Evolutionary conservation across 2,888 invertebrate species (phyloP).

Genomic region (Hypselothyrea guttata): DNA sequence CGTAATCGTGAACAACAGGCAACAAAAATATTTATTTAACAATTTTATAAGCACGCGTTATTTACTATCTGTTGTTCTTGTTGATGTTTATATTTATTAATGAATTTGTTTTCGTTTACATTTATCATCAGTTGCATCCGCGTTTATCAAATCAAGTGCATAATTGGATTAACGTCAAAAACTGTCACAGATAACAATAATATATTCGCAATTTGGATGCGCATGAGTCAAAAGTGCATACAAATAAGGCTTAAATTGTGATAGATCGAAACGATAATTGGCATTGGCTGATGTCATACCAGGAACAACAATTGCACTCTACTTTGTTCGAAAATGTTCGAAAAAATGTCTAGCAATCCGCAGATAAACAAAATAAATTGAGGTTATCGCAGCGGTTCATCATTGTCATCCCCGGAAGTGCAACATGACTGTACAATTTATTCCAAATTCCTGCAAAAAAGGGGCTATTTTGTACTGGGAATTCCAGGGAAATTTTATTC

Average conservation of each 20-base stretch:
- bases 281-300: constrained; percentile 39
- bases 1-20: constrained; percentile 34
- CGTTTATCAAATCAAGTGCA: constrained; percentile 50
- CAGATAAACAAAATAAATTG: not conserved
- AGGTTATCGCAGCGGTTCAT: not conserved
- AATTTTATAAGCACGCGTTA: constrained; percentile 42
- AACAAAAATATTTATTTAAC: constrained; percentile 60
- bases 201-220: constrained; percentile 16
- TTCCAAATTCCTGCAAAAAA: too few species aligned
- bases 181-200: constrained; percentile 16
- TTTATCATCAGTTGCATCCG: constrained; percentile 49
- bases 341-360: too few species aligned
- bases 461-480: too few species aligned
- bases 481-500: too few species aligned
- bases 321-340: not conserved
- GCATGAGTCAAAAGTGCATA: constrained; percentile 39
- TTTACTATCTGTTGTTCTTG: constrained; percentile 26
- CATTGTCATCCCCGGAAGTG: not conserved
- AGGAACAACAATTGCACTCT: constrained; percentile 6
- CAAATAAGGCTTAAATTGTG: constrained; percentile 26
- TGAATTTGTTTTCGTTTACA: constrained; percentile 34
- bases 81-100: constrained; percentile 43
- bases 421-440: not conserved
- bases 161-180: constrained; percentile 50
- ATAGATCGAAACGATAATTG: constrained; percentile 22